These are phyloP conservation scores for Stigmatopora argus DNA, from an alignment of 2,113 vertebrate genomes.

Conservation along the genomic window DNA sequence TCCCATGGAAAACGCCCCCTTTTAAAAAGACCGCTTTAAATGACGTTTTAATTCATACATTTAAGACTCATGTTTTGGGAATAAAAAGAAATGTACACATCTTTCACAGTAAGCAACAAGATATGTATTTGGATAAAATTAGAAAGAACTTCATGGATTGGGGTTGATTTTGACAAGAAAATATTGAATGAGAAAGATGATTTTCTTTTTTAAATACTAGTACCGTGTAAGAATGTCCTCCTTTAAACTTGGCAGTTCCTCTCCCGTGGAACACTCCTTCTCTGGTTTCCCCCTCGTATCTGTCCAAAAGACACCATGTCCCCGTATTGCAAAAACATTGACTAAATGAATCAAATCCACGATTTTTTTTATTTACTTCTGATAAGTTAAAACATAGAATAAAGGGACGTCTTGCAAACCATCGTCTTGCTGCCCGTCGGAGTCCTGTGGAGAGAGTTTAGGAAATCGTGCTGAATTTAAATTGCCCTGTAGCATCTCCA, in stretches of 20 bases:
- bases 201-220: background rate
- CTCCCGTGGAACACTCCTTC: constrained; percentile 73
- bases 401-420: constrained; percentile 43
- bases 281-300: constrained; percentile 77
- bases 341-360: background rate
- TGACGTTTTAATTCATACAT: background rate
- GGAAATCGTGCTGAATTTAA: background rate
- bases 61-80: background rate
- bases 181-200: background rate
- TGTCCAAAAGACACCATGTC: constrained; percentile 35
- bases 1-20: constrained; percentile 87
- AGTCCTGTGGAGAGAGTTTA: accelerated
- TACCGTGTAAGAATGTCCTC: constrained; percentile 76
- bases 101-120: background rate
- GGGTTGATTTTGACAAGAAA: too few relatives aligned
- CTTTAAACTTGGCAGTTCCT: constrained; percentile 77
- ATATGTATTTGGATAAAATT: background rate
- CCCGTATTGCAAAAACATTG: background rate
- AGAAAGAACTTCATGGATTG: background rate
- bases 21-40: constrained; percentile 9
- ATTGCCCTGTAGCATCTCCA: background rate
- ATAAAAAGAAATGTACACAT: background rate
- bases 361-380: constrained; percentile 63
- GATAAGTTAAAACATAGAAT: constrained; percentile 63
- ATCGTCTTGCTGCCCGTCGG: background rate